A percentile compares a stretch with the other conserved stretches of the same genome.
These are phyloP conservation scores for Lerista edwardsae DNA, from an alignment of 2,797 vertebrate genomes.

Conservation along the genomic window DNA sequence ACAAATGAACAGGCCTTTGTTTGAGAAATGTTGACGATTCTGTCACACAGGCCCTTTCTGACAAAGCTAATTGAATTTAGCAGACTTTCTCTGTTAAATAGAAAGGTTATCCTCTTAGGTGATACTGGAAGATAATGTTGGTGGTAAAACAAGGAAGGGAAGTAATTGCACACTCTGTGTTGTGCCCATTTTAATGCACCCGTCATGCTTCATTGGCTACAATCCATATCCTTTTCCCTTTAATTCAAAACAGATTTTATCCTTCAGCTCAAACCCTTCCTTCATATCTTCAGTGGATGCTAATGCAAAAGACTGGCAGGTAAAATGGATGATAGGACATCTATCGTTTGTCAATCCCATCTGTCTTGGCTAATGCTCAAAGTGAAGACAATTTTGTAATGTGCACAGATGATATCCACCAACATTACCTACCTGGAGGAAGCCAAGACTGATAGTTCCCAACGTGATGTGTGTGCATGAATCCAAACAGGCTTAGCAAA, in stretches of 20 bases:
- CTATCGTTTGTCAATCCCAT: conserved; percentile 28
- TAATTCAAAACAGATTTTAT: conserved; percentile 52
- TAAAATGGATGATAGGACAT: conserved; percentile 43
- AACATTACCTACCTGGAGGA: conserved; percentile 26
- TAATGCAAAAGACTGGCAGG: conserved; percentile 43
- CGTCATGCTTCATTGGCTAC: conserved; percentile 40
- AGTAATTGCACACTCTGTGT: conserved; percentile 5
- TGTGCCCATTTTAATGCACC: conserved; percentile 28
- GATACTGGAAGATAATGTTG: conserved; percentile 6
- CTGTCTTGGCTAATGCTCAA: conserved; percentile 42
- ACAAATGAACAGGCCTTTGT: neutral
- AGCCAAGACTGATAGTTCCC: conserved; percentile 16
- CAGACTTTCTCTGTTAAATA: neutral
- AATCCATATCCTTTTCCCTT: conserved; percentile 42
- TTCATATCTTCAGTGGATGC: conserved; percentile 40
- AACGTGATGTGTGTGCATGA: neutral
- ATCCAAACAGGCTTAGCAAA: conserved; percentile 21
- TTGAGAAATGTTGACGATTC: neutral
- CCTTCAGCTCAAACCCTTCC: conserved; percentile 22
- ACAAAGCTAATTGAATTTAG: neutral
- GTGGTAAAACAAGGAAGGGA: conserved; percentile 38
- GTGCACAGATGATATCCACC: conserved; percentile 23
- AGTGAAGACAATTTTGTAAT: conserved; percentile 5
- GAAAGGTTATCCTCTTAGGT: neutral
- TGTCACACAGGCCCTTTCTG: neutral